A percentile compares a stretch with the other conserved stretches of the same genome.
Evolutionary conservation across 2,113 vertebrate genomes (phyloP).

Genomic region (Microcebus ravelobensis): DNA sequence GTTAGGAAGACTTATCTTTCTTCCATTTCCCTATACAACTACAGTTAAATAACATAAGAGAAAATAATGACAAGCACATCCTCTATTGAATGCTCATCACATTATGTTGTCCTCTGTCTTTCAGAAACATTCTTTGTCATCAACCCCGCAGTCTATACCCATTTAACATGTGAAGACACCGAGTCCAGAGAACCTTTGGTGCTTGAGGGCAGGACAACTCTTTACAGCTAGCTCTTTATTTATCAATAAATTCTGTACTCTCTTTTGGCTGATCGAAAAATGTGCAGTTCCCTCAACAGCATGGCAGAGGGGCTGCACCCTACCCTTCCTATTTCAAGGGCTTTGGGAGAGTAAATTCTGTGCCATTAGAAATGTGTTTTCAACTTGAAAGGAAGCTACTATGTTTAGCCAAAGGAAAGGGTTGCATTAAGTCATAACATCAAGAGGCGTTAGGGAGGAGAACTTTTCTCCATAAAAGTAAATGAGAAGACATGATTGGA

Average conservation of each 20-base stretch:
- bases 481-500: background rate
- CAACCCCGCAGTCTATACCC: background rate
- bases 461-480: background rate
- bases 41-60: background rate
- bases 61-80: background rate
- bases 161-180: background rate
- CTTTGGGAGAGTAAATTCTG: background rate
- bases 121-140: background rate
- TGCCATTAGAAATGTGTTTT: background rate
- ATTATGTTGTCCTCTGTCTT: background rate
- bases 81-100: background rate
- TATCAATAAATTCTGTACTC: background rate
- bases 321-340: background rate
- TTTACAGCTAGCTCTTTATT: background rate
- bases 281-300: background rate
- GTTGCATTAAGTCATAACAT: background rate
- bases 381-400: background rate
- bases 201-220: background rate
- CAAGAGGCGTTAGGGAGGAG: background rate
- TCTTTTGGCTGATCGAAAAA: background rate
- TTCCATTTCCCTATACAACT: background rate
- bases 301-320: background rate
- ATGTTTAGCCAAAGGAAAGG: background rate
- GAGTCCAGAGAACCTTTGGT: background rate
- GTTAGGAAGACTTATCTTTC: background rate